phyloP scores from a whole-genome alignment of 2,797 vertebrate genomes.

The Phylloscopus collybita region DNA sequence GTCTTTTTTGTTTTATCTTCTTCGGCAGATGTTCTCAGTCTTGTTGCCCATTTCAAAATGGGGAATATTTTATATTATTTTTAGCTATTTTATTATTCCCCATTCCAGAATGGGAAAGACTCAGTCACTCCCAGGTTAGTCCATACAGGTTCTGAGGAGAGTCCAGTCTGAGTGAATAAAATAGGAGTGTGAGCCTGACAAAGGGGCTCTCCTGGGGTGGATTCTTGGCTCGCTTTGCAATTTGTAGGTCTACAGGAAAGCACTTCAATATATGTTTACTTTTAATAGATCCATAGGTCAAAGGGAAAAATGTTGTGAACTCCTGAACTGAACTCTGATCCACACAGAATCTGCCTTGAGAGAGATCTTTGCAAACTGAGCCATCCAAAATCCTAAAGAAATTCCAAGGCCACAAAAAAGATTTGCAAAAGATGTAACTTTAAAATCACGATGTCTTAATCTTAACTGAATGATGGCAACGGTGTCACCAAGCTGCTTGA shows the following conservation, averaged over 20 bases:
- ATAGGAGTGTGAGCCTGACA: not conserved
- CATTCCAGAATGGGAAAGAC: not conserved
- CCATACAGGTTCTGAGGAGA: not conserved
- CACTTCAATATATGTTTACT: not conserved
- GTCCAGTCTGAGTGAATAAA: not conserved
- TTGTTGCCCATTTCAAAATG: not conserved
- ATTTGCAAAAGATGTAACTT: not conserved
- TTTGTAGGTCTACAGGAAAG: not conserved
- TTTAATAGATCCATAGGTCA: not conserved
- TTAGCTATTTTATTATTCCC: not conserved
- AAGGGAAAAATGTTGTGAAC: not conserved
- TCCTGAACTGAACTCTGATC: not conserved
- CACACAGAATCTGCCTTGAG: not conserved
- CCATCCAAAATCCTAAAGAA: not conserved
- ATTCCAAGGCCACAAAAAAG: not conserved
- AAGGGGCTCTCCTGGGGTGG: not conserved
- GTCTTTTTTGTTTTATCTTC: not conserved
- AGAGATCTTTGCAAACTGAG: not conserved
- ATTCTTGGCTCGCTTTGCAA: not conserved
- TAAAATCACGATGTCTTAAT: not conserved
- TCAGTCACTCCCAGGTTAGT: not conserved
- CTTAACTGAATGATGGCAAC: not conserved
- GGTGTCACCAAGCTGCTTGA: not conserved
- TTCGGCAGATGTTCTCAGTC: not conserved
- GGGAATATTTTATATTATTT: not conserved